Percentiles rank a stretch among this genome's conserved stretches.
phyloP scores from a whole-genome alignment of 1,140 invertebrate genomes.

The Cardiocondyla obscurior region DNA sequence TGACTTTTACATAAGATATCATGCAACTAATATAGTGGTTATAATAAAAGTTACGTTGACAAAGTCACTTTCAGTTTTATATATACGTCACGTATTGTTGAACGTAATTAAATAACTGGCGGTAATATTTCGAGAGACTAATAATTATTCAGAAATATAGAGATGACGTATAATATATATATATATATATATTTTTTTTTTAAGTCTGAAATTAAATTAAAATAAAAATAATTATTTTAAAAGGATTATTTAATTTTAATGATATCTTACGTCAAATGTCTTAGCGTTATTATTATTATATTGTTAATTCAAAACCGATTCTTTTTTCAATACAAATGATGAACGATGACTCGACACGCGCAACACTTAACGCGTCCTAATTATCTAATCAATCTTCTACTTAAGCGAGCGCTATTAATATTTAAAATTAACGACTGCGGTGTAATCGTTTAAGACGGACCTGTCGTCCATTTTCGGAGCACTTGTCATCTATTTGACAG shows the following conservation, averaged over 20 bases:
- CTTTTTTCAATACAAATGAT: background rate
- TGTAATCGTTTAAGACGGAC: slow-evolving; percentile 42
- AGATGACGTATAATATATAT: too few relatives aligned
- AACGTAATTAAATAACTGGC: background rate
- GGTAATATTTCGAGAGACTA: background rate
- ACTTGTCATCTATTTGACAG: slow-evolving; percentile 59
- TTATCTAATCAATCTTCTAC: slow-evolving; percentile 12
- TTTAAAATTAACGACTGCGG: background rate
- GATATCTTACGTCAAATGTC: background rate
- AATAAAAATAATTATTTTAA: background rate
- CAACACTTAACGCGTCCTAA: background rate
- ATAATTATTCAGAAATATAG: background rate
- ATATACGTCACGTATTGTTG: background rate
- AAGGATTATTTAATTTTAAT: background rate
- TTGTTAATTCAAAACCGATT: slow-evolving; percentile 6
- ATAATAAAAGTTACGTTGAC: slow-evolving; percentile 4
- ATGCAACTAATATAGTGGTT: background rate
- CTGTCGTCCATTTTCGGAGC: slow-evolving; percentile 52
- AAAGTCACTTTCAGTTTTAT: slow-evolving; percentile 38
- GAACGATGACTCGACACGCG: background rate
- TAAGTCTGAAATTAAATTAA: too few relatives aligned
- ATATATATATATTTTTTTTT: too few relatives aligned
- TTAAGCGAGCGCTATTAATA: background rate
- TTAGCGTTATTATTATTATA: background rate
- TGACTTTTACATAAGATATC: slow-evolving; percentile 35